Base-by-base conservation (phyloP, 1,140 invertebrate species). In the Temnothorax nylanderi region DNA sequence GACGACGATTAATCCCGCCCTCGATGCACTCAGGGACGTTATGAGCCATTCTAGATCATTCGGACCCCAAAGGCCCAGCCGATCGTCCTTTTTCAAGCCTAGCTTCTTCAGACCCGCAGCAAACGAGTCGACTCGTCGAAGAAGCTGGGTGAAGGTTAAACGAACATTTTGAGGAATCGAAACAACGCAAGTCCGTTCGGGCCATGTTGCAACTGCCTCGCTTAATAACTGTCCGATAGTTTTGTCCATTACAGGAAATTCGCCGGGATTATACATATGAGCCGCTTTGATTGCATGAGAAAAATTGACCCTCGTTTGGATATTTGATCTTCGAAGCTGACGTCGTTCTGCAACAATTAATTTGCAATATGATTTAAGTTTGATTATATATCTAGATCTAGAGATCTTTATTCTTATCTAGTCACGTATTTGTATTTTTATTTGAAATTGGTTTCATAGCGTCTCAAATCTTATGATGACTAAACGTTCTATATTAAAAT, bases 1-100 rank as follows among this genome's bases (percentile, higher is more conserved):
- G 8, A 98, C 99, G 82, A 97, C 94, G 84, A 99, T 96, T 0
- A 99, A 94, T 0, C 99, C 99, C 13, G 97, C 97, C 88, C 98
- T 97, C 0, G 97, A 97, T 5, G 97, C 97, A 0, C 97, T 99
- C 87, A 98, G 95, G 90, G 97, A 96, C 0, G 97, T 96, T 0
- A 99, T 91, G 5, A 98, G 95, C 98, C 99, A 99, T 91, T 98
- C 97, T 7, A 97, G 92, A 37, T 96, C 96, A 94, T 99, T 99
- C 0, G 98, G 98, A 0, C 97, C 97, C 98, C 98, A 99, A 16
- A 99, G 96, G 0, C 98, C 99, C 3, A 99, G 90, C 8, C 98
- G 94, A 92, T 99, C 99, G 0, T 98, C 98, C 71, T 95, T 96
- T 85, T 97, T 92, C 13, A 99, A 93, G 0, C 98, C 98, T 13